Evolutionary conservation across 2,113 vertebrate species (phyloP).

Genomic region (Trichomycterus rosablanca): DNA sequence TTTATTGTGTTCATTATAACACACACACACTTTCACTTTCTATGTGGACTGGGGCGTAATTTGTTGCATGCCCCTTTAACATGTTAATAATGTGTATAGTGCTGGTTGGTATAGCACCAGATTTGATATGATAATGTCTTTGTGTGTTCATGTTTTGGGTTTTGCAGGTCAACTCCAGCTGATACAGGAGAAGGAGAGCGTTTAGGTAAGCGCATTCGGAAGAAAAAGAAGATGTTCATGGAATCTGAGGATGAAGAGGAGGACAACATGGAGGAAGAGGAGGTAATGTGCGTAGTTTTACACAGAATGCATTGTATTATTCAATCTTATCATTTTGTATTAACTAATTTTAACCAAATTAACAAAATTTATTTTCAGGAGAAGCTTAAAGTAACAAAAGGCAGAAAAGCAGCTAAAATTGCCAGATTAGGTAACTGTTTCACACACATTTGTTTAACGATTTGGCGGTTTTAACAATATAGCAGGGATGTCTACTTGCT

Average conservation of each 20-base stretch:
- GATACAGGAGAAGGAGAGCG: constrained; percentile 68
- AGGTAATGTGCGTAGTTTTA: constrained; percentile 44
- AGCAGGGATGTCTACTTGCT: too few relatives aligned
- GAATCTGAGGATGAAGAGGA: constrained; percentile 87
- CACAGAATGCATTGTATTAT: neutral
- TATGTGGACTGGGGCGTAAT: too few relatives aligned
- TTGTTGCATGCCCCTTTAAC: too few relatives aligned
- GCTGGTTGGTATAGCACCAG: too few relatives aligned
- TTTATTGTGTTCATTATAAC: too few relatives aligned
- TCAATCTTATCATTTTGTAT: neutral
- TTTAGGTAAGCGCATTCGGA: constrained; percentile 77
- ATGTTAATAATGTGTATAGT: too few relatives aligned
- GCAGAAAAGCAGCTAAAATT: constrained; percentile 78
- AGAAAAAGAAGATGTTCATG: constrained; percentile 84
- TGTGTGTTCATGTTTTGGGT: constrained; percentile 2
- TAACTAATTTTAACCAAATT: too few relatives aligned
- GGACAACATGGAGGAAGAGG: constrained; percentile 79
- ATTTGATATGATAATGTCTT: too few relatives aligned
- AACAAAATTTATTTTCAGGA: too few relatives aligned
- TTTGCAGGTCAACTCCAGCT: constrained; percentile 60
- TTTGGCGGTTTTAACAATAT: too few relatives aligned
- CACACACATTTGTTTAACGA: neutral
- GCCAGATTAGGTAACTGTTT: constrained; percentile 72
- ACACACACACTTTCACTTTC: too few relatives aligned
- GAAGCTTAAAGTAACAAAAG: constrained; percentile 77